A percentile compares a stretch with the other conserved stretches of the same genome.
Evolutionary conservation across 2,113 vertebrate species (phyloP).

Genomic region (Erinaceus europaeus): DNA sequence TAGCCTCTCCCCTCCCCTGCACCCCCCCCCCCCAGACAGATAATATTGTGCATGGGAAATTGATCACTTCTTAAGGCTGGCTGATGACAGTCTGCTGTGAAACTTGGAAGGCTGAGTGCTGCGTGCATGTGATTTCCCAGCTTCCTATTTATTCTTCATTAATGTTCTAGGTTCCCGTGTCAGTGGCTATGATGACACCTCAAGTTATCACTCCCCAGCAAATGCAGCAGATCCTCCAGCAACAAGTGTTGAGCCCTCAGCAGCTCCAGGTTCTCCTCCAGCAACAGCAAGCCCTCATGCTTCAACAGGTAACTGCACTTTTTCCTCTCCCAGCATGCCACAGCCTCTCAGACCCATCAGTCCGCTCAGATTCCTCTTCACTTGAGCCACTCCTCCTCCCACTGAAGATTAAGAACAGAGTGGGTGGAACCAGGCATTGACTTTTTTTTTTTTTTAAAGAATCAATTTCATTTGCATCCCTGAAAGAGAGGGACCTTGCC

Average conservation of each 20-base stretch:
- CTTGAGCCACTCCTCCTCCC: conserved; percentile 25
- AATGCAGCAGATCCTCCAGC: conserved; percentile 99
- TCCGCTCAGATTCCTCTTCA: accelerated
- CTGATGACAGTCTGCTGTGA: background rate
- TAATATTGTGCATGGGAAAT: background rate
- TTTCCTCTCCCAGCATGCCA: accelerated
- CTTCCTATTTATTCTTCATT: conserved; percentile 57
- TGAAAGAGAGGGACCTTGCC: background rate
- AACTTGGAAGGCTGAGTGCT: background rate
- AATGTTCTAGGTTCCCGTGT: conserved; percentile 92
- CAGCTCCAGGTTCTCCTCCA: conserved; percentile 99
- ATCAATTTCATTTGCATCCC: background rate
- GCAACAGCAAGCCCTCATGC: conserved; percentile 99
- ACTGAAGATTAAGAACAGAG: background rate
- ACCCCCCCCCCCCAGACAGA: background rate
- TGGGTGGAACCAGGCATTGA: background rate
- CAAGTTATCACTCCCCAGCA: conserved; percentile 99
- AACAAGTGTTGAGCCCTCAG: conserved; percentile 99
- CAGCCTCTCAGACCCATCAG: accelerated
- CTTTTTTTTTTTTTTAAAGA: conserved; percentile 29
- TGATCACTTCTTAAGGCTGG: background rate
- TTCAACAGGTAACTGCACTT: conserved; percentile 93
- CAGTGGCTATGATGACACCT: conserved; percentile 99
- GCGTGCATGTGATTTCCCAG: background rate
- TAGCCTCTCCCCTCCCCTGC: no score